phyloP scores from a whole-genome alignment of 2,113 vertebrate species.

The Sterna hirundo region DNA sequence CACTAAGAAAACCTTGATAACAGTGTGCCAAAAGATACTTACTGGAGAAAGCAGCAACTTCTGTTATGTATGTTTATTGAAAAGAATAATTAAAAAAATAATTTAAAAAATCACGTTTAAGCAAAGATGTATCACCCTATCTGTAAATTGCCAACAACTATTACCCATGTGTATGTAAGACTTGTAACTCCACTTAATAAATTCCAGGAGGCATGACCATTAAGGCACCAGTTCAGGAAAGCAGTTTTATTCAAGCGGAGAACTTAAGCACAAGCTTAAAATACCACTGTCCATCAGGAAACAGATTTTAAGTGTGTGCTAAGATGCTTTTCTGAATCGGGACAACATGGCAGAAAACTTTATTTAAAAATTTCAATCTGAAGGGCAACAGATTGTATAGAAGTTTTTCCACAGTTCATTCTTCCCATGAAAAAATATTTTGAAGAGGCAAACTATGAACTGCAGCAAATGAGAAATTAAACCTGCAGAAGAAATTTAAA shows the following conservation, averaged over 20 bases:
- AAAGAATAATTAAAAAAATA: background rate
- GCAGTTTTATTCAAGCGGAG: slow-evolving; percentile 11
- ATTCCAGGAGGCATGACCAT: slow-evolving; percentile 10
- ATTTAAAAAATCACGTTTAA: background rate
- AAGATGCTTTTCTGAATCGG: slow-evolving; percentile 15
- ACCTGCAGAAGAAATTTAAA: background rate
- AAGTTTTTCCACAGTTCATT: background rate
- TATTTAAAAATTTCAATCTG: background rate
- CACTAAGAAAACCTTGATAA: background rate
- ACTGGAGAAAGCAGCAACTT: background rate
- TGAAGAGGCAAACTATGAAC: background rate
- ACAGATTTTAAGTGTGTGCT: slow-evolving; percentile 1
- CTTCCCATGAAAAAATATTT: background rate
- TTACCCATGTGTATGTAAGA: accelerated
- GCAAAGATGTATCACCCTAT: background rate
- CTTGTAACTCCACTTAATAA: background rate
- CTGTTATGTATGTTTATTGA: background rate
- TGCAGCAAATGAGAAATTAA: background rate
- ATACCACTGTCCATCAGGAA: background rate
- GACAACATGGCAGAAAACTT: background rate
- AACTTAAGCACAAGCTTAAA: slow-evolving; percentile 5
- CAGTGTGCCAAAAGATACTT: background rate
- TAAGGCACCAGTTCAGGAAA: slow-evolving; percentile 44
- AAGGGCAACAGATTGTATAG: background rate
- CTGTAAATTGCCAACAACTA: background rate